phyloP scores from a whole-genome alignment of 92 coral and sea anemone genomes.

The Scolanthus callimorphus region DNA sequence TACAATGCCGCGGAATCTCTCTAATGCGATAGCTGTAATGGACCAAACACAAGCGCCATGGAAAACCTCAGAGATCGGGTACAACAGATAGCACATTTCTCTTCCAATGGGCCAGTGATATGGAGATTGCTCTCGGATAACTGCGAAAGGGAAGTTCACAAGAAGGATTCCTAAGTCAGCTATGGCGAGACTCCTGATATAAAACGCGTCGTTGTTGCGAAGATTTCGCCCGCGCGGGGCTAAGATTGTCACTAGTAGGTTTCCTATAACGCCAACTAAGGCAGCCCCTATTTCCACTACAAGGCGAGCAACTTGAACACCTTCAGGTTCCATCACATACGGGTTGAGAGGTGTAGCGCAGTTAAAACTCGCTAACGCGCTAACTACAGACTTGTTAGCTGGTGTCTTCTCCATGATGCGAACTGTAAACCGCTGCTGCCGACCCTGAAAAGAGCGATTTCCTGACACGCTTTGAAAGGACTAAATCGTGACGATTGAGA shows the following conservation, averaged over 20 bases:
- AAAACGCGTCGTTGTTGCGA: constrained; percentile 49
- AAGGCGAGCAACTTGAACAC: constrained; percentile 33
- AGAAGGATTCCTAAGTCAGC: constrained; percentile 85
- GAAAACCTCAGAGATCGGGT: constrained; percentile 76
- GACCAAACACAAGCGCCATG: constrained; percentile 85
- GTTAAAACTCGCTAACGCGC: no score
- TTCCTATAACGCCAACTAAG: constrained; percentile 69
- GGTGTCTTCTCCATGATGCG: no score
- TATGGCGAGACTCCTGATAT: constrained; percentile 76
- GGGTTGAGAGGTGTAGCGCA: neutral
- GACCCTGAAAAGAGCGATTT: no score
- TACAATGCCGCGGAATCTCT: constrained; percentile 45
- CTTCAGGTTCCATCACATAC: constrained; percentile 45
- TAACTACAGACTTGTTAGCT: no score
- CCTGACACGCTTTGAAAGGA: no score
- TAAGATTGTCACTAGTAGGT: constrained; percentile 48
- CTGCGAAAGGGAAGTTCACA: constrained; percentile 71
- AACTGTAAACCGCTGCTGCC: no score
- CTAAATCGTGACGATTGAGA: no score
- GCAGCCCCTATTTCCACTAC: constrained; percentile 50
- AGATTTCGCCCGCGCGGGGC: constrained; percentile 31
- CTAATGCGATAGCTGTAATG: constrained; percentile 84
- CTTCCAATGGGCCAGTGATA: constrained; percentile 75
- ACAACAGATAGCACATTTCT: constrained; percentile 50
- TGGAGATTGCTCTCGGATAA: constrained; percentile 59